These are phyloP conservation scores for Diarsia rubi DNA, from an alignment of 2,888 invertebrate genomes.

Conservation along the genomic window DNA sequence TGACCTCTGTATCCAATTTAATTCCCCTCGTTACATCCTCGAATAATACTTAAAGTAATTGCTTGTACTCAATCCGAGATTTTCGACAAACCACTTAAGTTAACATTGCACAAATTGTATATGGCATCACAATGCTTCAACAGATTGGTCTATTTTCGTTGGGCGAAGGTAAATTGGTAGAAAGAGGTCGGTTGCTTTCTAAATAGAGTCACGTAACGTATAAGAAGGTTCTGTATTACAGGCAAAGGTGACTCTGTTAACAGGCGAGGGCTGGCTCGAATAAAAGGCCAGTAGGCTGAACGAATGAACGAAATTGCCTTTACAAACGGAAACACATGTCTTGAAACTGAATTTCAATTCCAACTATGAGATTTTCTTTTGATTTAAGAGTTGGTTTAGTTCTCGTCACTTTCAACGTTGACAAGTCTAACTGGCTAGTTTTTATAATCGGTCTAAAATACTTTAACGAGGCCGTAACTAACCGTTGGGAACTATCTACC, in stretches of 20 bases:
- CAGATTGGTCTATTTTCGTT: slow-evolving; percentile 81
- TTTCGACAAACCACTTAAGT: slow-evolving; percentile 68
- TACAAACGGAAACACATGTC: slow-evolving; percentile 67
- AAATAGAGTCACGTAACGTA: slow-evolving; percentile 88
- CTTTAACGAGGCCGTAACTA: too few relatives aligned
- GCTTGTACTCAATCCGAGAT: slow-evolving; percentile 64
- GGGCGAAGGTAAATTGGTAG: slow-evolving; percentile 81
- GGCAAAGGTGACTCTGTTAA: slow-evolving; percentile 76
- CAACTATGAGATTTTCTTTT: slow-evolving; percentile 60
- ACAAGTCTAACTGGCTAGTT: background rate
- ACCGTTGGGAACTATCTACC: too few relatives aligned
- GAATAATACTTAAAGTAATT: slow-evolving; percentile 68
- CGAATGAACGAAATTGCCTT: slow-evolving; percentile 73
- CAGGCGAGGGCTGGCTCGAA: slow-evolving; percentile 69
- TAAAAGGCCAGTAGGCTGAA: slow-evolving; percentile 71
- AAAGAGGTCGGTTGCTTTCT: slow-evolving; percentile 80
- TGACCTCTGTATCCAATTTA: slow-evolving; percentile 69
- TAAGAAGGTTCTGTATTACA: slow-evolving; percentile 80
- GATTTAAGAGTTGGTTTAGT: slow-evolving; percentile 32
- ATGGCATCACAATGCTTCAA: slow-evolving; percentile 78
- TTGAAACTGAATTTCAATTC: slow-evolving; percentile 70
- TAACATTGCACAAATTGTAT: slow-evolving; percentile 75
- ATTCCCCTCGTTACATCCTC: slow-evolving; percentile 63
- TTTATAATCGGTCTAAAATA: background rate
- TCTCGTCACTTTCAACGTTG: background rate